Conservation (phyloP, 2,113 vertebrate species). For the Callithrix jacchus region DNA sequence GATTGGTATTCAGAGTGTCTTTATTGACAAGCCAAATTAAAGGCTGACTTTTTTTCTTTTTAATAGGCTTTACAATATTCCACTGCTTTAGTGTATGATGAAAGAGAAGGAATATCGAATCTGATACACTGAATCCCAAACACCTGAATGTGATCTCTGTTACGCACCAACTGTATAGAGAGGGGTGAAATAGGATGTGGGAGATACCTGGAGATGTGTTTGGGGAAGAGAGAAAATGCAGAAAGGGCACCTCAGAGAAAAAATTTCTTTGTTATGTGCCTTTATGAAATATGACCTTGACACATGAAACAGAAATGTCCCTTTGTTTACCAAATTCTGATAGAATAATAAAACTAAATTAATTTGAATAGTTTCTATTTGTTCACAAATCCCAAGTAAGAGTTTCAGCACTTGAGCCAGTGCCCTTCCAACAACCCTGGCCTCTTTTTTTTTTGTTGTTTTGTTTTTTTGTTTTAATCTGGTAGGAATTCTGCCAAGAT, state of each 20-base stretch:
- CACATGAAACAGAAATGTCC: neutral
- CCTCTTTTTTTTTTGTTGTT: neutral
- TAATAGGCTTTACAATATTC: neutral
- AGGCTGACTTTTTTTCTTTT: conserved; percentile 8
- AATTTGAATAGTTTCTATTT: neutral
- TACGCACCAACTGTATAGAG: neutral
- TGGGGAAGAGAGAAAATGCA: neutral
- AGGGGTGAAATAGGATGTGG: accelerated
- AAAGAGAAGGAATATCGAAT: conserved; percentile 1
- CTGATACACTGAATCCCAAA: neutral
- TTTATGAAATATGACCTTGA: neutral
- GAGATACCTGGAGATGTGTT: neutral
- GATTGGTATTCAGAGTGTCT: neutral
- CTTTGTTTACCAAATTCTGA: neutral
- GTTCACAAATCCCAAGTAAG: neutral
- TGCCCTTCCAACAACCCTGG: neutral
- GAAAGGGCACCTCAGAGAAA: neutral
- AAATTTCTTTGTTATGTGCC: neutral
- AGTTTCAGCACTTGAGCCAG: neutral
- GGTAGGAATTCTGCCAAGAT: neutral
- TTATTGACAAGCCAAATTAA: conserved; percentile 29
- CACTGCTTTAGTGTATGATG: neutral
- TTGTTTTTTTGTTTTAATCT: neutral
- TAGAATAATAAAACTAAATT: neutral
- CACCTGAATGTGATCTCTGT: neutral